Conservation (phyloP, 2,797 vertebrate species). For the Sciurus vulgaris region DNA sequence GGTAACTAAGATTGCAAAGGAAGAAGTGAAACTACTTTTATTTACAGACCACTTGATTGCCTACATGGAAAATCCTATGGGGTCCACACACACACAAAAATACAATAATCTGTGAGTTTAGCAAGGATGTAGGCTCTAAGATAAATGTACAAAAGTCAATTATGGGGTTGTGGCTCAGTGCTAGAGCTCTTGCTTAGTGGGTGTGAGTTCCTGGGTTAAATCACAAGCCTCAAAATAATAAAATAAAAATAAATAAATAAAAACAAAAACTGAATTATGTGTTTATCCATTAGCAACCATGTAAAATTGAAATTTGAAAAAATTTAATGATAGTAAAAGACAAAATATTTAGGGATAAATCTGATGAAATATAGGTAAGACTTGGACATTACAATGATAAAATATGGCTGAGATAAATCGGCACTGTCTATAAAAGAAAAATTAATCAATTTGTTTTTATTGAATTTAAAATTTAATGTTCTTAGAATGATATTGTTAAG, state of each 20-base stretch:
- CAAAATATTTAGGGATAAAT: slow-evolving; percentile 3
- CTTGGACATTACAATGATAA: background rate
- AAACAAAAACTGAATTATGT: background rate
- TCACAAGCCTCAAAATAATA: too few species aligned
- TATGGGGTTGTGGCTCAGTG: background rate
- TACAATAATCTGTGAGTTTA: slow-evolving; percentile 10
- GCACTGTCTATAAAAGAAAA: background rate
- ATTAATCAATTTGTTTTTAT: background rate
- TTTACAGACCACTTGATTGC: background rate
- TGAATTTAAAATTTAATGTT: slow-evolving; percentile 38
- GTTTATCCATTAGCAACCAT: background rate
- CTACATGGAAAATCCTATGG: background rate
- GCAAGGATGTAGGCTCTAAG: background rate
- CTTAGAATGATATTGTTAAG: background rate
- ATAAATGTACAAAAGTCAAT: background rate
- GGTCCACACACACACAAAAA: background rate
- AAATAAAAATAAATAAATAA: background rate
- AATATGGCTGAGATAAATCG: slow-evolving; percentile 1
- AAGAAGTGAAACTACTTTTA: slow-evolving; percentile 12
- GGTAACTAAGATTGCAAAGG: background rate
- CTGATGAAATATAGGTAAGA: slow-evolving; percentile 25
- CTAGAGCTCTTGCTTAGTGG: too few species aligned
- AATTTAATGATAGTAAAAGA: background rate
- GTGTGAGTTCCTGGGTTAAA: too few species aligned
- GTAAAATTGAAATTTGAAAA: background rate